Conservation (phyloP, 2,888 invertebrate species). For the Drosophila cognata region DNA sequence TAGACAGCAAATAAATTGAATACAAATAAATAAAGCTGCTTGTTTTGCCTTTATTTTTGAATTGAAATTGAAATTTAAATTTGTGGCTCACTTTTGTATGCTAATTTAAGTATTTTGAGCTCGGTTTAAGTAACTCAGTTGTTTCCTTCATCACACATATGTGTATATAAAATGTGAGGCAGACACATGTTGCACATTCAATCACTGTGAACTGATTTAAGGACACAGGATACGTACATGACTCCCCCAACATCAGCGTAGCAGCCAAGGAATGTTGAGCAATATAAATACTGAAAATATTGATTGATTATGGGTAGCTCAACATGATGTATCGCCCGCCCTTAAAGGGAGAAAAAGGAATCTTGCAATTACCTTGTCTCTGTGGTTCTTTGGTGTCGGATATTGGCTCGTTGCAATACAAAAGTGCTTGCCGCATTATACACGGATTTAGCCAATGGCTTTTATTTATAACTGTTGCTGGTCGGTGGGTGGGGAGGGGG, state of each 20-base stretch:
- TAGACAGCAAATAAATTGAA: background rate
- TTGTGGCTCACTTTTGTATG: background rate
- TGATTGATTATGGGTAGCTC: conserved; percentile 69
- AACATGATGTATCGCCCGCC: conserved; percentile 70
- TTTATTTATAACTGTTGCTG: conserved; percentile 67
- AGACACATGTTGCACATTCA: conserved; percentile 41
- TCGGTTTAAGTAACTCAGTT: background rate
- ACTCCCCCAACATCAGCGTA: background rate
- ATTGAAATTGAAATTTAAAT: background rate
- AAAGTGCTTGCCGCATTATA: conserved; percentile 53
- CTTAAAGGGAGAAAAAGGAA: conserved; percentile 38
- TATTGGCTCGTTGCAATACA: conserved; percentile 28
- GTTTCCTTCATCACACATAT: background rate
- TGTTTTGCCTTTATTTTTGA: background rate
- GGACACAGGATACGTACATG: background rate
- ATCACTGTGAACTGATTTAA: conserved; percentile 37
- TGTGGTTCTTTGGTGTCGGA: conserved; percentile 3
- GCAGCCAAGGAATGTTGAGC: conserved; percentile 13
- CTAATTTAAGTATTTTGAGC: background rate
- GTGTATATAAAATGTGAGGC: background rate
- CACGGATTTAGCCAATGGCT: conserved; percentile 60
- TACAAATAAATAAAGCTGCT: background rate
- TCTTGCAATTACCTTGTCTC: conserved; percentile 68
- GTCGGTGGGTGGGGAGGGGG: background rate
- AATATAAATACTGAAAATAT: conserved; percentile 53